A percentile compares a stretch with the other conserved stretches of the same genome.
Conservation (phyloP, 1,140 invertebrate genomes). For the Eurosta solidaginis region DNA sequence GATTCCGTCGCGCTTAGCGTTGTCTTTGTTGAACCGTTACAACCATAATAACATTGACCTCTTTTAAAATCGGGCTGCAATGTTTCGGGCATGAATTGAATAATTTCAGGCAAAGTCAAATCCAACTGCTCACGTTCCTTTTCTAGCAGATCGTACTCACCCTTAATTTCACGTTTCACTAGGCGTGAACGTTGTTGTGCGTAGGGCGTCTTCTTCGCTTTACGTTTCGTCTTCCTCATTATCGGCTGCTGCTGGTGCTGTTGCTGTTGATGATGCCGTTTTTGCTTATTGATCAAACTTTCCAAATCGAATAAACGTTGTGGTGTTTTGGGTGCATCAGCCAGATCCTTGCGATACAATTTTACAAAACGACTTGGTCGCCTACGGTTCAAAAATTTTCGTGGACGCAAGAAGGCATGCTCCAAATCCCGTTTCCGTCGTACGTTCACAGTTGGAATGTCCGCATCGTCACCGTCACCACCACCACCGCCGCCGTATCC, state of each 20-base stretch:
- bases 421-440: constrained; percentile 47
- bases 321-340: constrained; percentile 36
- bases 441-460: neutral
- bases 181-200: constrained; percentile 30
- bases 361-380: constrained; percentile 48
- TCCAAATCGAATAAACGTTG: constrained; percentile 36
- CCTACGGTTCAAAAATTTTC: constrained; percentile 26
- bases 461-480: neutral
- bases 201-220: constrained; percentile 42
- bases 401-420: constrained; percentile 13
- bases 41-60: constrained; percentile 47
- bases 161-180: constrained; percentile 53
- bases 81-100: constrained; percentile 55
- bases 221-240: constrained; percentile 39
- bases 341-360: constrained; percentile 49
- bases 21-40: constrained; percentile 38
- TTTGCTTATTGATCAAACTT: neutral
- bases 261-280: constrained; percentile 8
- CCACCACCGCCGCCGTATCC: neutral
- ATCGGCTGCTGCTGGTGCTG: neutral
- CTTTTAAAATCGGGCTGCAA: constrained; percentile 48
- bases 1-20: neutral
- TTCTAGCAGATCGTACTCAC: constrained; percentile 53
- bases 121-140: constrained; percentile 46
- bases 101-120: constrained; percentile 52